Base-by-base conservation (phyloP, 2,797 vertebrate species). In the Tadarida brasiliensis region DNA sequence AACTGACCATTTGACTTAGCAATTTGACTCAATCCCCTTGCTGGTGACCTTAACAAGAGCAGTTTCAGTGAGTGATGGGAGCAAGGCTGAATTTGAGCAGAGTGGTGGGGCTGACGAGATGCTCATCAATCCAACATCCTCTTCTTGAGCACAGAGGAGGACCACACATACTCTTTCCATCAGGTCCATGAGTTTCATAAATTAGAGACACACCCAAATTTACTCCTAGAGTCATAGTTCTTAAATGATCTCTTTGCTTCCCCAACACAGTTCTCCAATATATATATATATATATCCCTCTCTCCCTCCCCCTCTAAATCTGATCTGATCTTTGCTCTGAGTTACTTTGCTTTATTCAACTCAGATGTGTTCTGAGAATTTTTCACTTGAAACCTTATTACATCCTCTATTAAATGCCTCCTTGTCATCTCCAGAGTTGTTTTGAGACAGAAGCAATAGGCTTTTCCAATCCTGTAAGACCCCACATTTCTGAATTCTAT, bases 31-130 rank as follows among this genome's bases (percentile, higher is more conserved):
- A 16, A 28, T 67, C 22, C 5, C 56, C 15, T 19, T 33, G 26
- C 11, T 11, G 3, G 59, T 54, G 44, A 57, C 63, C 39, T 44
- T 7, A 44, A 7, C 39, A 44, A 7, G 39, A 4, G 39, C 30
- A 24, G 22, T 6, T 49, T 63, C 22, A n/a, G 33, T 15, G 71
- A 16, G 11, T 1, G 1, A 17, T 4, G 49, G 26, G 7, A 19
- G 12, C 2, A 6, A 35, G 47, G 30, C 7, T 19, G 3, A 30
- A 26, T 47, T 9, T 15, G 26, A 78, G 16, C 44, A 5, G 4
- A 2, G 1, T 2, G 17, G 15, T 5, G 20, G 59, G 47, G 30
- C 22, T 26, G 33, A 35, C 0, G 3, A 85, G 16, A 39, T 2
- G 7, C 5, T 39, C 35, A 12, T 20, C 2, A 0, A 0, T 3